Conservation (phyloP, 2,888 invertebrate genomes). For the Arge pagana region DNA sequence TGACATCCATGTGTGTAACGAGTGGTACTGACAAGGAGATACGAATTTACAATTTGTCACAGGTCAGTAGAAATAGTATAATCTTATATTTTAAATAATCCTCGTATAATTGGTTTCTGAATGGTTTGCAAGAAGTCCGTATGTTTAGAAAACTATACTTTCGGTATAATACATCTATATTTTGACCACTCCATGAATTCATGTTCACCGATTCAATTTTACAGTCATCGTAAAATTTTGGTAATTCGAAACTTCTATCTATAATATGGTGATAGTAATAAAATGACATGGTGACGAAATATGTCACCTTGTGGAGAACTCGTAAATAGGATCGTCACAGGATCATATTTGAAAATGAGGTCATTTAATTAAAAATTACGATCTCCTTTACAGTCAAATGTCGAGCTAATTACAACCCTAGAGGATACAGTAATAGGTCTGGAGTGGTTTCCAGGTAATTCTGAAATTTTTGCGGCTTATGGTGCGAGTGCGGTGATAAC, state of each 20-base stretch:
- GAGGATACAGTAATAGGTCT: conserved; percentile 48
- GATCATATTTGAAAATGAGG: background rate
- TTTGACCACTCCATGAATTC: too few relatives aligned
- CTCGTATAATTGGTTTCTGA: too few relatives aligned
- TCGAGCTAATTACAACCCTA: conserved; percentile 41
- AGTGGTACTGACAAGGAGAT: conserved; percentile 51
- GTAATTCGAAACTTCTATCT: too few relatives aligned
- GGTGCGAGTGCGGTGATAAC: conserved; percentile 46
- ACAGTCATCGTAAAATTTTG: too few relatives aligned
- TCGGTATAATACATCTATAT: too few relatives aligned
- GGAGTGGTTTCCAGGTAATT: conserved; percentile 46
- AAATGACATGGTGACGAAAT: too few relatives aligned
- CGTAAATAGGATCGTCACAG: background rate
- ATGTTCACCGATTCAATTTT: too few relatives aligned
- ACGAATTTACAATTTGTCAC: conserved; percentile 48
- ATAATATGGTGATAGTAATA: too few relatives aligned
- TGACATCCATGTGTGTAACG: conserved; percentile 45
- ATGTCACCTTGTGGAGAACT: too few relatives aligned
- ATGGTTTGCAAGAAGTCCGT: background rate
- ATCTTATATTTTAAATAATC: background rate
- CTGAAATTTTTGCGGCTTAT: conserved; percentile 47
- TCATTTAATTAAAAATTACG: background rate
- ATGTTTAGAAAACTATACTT: background rate
- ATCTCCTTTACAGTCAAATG: conserved; percentile 36
- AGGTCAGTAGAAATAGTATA: conserved; percentile 36